Percentiles rank a stretch among this genome's conserved stretches.
Evolutionary conservation across 2,113 vertebrate species (phyloP).

Genomic region (Lepus europaeus): DNA sequence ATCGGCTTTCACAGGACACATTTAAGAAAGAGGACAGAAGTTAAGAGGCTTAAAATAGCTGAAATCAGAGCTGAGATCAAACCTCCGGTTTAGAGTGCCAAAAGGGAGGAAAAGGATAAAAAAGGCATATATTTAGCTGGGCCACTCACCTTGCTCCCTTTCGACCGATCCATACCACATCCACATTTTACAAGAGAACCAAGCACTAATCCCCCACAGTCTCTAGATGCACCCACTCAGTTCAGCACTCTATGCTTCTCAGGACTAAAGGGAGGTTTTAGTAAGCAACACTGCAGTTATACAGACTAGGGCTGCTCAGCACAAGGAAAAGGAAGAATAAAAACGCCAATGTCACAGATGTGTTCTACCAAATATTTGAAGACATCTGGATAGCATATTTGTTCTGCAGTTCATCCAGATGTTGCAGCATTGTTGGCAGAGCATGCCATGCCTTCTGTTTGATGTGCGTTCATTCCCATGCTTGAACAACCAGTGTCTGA

Average conservation of each 20-base stretch:
- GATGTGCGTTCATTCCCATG: not conserved
- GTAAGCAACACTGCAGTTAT: not conserved
- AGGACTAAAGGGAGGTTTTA: not conserved
- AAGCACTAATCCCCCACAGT: slow-evolving; percentile 1
- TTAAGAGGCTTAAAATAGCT: slow-evolving; percentile 78
- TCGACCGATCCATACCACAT: slow-evolving; percentile 26
- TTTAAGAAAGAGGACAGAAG: slow-evolving; percentile 57
- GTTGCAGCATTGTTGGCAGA: not conserved
- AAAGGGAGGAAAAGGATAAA: slow-evolving; percentile 20
- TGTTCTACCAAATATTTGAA: slow-evolving; percentile 11
- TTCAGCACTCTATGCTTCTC: not conserved
- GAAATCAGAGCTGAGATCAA: slow-evolving; percentile 69
- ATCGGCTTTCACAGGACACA: slow-evolving; percentile 11
- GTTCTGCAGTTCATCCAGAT: slow-evolving; percentile 29
- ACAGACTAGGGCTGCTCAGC: not conserved
- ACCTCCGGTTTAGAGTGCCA: slow-evolving; percentile 21
- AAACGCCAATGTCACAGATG: not conserved
- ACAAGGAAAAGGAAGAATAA: slow-evolving; percentile 5
- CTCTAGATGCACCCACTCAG: not conserved
- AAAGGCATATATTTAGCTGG: not conserved
- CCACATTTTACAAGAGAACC: not conserved
- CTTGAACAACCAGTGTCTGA: not conserved
- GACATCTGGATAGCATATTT: slow-evolving; percentile 43
- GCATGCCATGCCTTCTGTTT: not conserved
- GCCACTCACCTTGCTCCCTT: slow-evolving; percentile 19